Evolutionary conservation across 2,888 invertebrate species (phyloP).

Genomic region (Subacronicta megacephala): DNA sequence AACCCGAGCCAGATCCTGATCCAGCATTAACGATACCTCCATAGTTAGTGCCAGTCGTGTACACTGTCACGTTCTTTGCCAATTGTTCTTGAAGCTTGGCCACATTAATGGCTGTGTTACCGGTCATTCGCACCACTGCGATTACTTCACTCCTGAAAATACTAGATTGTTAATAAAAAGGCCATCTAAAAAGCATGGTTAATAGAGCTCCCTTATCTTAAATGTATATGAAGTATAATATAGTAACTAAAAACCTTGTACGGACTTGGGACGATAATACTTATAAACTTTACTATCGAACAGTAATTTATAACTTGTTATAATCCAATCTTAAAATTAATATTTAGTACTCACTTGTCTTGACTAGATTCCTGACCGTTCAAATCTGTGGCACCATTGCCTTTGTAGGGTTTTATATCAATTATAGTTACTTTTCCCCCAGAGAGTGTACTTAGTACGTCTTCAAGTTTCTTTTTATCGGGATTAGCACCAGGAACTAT

Average conservation of each 20-base stretch:
- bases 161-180: background rate
- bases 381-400: conserved; percentile 88
- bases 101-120: conserved; percentile 92
- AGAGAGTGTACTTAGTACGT: conserved; percentile 93
- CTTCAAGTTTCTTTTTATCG: conserved; percentile 92
- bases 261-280: too few relatives aligned
- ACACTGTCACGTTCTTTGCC: conserved; percentile 82
- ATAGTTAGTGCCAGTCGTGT: conserved; percentile 72
- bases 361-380: conserved; percentile 86
- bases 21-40: conserved; percentile 60
- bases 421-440: conserved; percentile 94
- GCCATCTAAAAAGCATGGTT: too few relatives aligned
- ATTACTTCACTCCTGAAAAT: conserved; percentile 92
- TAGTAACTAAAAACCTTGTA: too few relatives aligned
- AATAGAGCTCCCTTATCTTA: too few relatives aligned
- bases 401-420: conserved; percentile 92
- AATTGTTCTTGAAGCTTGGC: conserved; percentile 92
- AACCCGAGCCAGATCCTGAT: conserved; percentile 44
- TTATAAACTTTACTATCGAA: too few relatives aligned
- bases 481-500: conserved; percentile 94
- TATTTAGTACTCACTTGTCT: conserved; percentile 82
- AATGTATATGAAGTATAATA: too few relatives aligned
- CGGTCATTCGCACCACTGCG: conserved; percentile 92
- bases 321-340: too few relatives aligned
- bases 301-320: too few relatives aligned